These are phyloP conservation scores for Tupaia tana DNA, from an alignment of 2,113 vertebrate species.

Conservation along the genomic window DNA sequence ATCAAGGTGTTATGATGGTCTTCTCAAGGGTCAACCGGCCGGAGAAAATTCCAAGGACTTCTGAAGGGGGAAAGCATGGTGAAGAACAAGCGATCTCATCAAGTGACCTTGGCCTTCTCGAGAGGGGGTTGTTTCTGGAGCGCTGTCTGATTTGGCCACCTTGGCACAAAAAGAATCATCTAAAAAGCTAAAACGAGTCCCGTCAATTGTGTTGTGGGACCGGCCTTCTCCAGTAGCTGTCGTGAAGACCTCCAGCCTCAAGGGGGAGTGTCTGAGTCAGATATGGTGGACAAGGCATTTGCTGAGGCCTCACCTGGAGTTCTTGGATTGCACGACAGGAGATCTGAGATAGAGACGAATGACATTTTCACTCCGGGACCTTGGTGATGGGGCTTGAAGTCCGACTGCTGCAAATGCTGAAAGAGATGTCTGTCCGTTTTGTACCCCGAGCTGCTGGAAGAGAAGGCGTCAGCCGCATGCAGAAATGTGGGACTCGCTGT, in stretches of 20 bases:
- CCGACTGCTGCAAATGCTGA: fast-evolving
- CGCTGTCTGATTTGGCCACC: neutral
- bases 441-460: neutral
- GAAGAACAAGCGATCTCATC: neutral
- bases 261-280: neutral
- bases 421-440: fast-evolving
- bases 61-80: no score
- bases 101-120: neutral
- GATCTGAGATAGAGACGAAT: neutral
- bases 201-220: fast-evolving
- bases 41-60: neutral
- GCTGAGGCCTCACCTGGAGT: neutral
- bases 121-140: fast-evolving
- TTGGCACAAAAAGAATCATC: no score
- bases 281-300: fast-evolving
- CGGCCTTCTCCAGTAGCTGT: fast-evolving
- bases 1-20: neutral
- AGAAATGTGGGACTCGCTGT: neutral
- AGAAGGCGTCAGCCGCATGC: fast-evolving
- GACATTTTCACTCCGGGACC: neutral
- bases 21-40: neutral
- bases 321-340: neutral
- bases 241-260: neutral
- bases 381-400: neutral
- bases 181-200: neutral